A percentile compares a stretch with the other conserved stretches of the same genome.
Evolutionary conservation across 2,797 vertebrate genomes (phyloP).

Genomic region (Trachurus trachurus): DNA sequence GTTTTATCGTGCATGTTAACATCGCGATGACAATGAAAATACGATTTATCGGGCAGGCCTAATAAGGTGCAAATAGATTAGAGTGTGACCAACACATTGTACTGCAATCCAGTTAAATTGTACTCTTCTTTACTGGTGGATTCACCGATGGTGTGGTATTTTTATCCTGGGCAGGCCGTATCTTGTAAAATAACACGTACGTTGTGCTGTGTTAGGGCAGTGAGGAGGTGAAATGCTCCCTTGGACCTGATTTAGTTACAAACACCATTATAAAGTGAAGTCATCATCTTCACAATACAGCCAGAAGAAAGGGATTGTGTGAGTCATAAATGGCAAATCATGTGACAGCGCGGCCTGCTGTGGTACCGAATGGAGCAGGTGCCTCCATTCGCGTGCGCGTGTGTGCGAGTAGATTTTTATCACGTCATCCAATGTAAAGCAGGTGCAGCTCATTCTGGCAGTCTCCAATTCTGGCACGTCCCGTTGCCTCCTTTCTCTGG

Average conservation of each 20-base stretch:
- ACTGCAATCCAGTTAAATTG: background rate
- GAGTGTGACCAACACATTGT: background rate
- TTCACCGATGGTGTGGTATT: conserved; percentile 21
- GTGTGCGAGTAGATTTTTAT: conserved; percentile 40
- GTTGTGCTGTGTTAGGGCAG: conserved; percentile 12
- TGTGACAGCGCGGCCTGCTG: conserved; percentile 20
- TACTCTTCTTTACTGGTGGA: background rate
- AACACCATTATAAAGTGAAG: conserved; percentile 35
- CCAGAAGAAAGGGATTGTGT: conserved; percentile 12
- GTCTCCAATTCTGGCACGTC: conserved; percentile 27
- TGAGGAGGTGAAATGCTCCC: conserved; percentile 10
- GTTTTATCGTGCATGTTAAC: too few species aligned
- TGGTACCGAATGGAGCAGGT: conserved; percentile 49
- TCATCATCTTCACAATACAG: conserved; percentile 13
- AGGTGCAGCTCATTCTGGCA: conserved; percentile 52
- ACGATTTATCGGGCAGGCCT: too few species aligned
- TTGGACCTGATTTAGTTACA: conserved; percentile 10
- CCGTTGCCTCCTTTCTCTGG: conserved; percentile 32
- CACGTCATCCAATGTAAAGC: conserved; percentile 44
- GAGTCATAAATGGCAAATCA: conserved; percentile 34
- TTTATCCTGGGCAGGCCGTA: conserved; percentile 5
- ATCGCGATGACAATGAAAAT: too few species aligned
- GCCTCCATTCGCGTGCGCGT: conserved; percentile 33
- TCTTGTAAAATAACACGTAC: conserved; percentile 16
- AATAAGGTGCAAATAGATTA: too few species aligned